Percentiles rank a stretch among this genome's conserved stretches.
phyloP scores from a whole-genome alignment of 2,888 invertebrate genomes.

The Fragum fragum region DNA sequence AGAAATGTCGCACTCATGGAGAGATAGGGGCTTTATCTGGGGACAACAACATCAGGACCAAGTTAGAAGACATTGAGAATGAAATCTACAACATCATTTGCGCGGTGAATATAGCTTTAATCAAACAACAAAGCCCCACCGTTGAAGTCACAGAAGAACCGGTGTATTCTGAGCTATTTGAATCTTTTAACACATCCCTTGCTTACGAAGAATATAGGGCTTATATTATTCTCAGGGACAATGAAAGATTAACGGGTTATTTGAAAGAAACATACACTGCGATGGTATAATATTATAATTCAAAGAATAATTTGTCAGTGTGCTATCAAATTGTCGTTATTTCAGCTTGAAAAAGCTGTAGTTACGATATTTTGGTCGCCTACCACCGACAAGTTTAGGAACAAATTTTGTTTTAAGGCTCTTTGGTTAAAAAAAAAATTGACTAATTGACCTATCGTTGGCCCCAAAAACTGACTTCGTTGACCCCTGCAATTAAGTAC shows the following conservation, averaged over 20 bases:
- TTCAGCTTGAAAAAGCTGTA: too few species aligned
- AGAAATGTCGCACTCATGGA: not conserved
- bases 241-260: not conserved
- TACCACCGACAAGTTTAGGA: too few species aligned
- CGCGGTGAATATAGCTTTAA: not conserved
- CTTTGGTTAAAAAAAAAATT: too few species aligned
- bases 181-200: not conserved
- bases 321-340: too few species aligned
- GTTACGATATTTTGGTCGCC: too few species aligned
- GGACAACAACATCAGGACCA: not conserved
- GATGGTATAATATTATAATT: not conserved
- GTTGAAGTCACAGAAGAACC: not conserved
- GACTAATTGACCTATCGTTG: too few species aligned
- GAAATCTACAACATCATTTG: not conserved
- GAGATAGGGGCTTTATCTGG: not conserved
- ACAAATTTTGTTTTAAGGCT: too few species aligned
- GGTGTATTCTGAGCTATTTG: not conserved
- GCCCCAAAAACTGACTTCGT: too few species aligned
- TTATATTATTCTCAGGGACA: conserved; percentile 1
- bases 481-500: too few species aligned
- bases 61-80: not conserved
- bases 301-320: too few species aligned
- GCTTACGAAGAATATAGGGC: not conserved
- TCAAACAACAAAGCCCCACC: not conserved
- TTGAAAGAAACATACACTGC: not conserved